Conservation (phyloP, 2,888 invertebrate genomes). For the Pinctada fucata region DNA sequence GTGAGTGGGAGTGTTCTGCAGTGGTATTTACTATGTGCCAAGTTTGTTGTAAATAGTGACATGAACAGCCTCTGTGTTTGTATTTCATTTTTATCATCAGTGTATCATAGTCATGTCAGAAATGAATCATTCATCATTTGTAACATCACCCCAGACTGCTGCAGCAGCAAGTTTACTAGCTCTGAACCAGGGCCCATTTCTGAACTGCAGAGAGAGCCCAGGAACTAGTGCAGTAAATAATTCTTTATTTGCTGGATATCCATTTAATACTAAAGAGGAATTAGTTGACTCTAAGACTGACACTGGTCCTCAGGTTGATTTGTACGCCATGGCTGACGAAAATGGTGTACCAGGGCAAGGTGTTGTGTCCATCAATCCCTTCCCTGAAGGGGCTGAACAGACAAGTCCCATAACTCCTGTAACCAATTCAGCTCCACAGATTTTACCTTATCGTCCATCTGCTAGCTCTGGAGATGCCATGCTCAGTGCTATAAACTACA, state of each 20-base stretch:
- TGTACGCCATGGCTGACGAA: conserved; percentile 36
- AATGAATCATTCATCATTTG: conserved; percentile 15
- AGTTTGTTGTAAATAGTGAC: background rate
- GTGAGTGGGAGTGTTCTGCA: no score
- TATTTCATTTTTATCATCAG: background rate
- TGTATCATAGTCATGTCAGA: conserved; percentile 22
- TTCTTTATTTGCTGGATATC: background rate
- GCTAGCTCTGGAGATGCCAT: conserved; percentile 74
- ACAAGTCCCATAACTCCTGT: conserved; percentile 68
- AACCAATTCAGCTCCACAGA: conserved; percentile 52
- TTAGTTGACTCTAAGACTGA: conserved; percentile 32
- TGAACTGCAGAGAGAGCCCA: background rate
- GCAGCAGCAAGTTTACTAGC: background rate
- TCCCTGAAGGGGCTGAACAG: conserved; percentile 65
- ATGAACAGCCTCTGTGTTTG: background rate
- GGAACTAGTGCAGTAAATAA: background rate
- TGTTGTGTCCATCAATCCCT: conserved; percentile 32
- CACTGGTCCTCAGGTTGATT: conserved; percentile 35
- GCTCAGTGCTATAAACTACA: conserved; percentile 76
- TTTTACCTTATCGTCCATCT: conserved; percentile 66
- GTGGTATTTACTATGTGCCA: no score
- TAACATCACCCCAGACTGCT: conserved; percentile 6
- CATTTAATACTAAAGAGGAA: conserved; percentile 21
- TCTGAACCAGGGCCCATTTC: background rate
- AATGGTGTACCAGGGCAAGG: conserved; percentile 25